Conservation (phyloP, 2,888 invertebrate species). For the Empis stercorea region DNA sequence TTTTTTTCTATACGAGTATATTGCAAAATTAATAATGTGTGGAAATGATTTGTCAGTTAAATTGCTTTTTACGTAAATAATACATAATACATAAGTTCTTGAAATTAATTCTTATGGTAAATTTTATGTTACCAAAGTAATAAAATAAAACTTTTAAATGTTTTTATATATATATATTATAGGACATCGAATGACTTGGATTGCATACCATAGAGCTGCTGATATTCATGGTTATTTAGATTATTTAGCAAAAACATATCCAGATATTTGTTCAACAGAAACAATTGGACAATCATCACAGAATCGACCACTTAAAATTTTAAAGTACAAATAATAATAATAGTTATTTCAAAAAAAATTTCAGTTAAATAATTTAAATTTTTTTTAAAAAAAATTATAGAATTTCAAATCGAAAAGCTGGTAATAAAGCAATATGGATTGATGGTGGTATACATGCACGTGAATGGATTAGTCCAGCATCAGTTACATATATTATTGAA, state of each 20-base stretch:
- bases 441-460: constrained; percentile 76
- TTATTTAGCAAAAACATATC: constrained; percentile 55
- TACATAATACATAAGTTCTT: too few relatives aligned
- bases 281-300: constrained; percentile 63
- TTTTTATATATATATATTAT: too few relatives aligned
- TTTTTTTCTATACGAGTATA: too few relatives aligned
- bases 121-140: too few relatives aligned
- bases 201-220: constrained; percentile 55
- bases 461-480: constrained; percentile 79
- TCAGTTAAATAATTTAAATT: too few relatives aligned
- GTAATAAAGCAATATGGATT: constrained; percentile 55
- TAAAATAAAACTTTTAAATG: too few relatives aligned
- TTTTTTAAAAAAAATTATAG: too few relatives aligned
- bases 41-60: too few relatives aligned
- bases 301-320: constrained; percentile 58
- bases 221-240: constrained; percentile 61
- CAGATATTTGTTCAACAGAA: constrained; percentile 56
- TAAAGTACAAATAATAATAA: constrained; percentile 16
- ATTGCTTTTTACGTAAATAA: too few relatives aligned
- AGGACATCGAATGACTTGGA: constrained; percentile 55
- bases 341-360: neutral
- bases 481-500: constrained; percentile 63
- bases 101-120: too few relatives aligned
- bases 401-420: constrained; percentile 53
- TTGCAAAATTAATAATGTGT: too few relatives aligned